Conservation (phyloP, 2,888 invertebrate species). For the Tetramorium bicarinatum region DNA sequence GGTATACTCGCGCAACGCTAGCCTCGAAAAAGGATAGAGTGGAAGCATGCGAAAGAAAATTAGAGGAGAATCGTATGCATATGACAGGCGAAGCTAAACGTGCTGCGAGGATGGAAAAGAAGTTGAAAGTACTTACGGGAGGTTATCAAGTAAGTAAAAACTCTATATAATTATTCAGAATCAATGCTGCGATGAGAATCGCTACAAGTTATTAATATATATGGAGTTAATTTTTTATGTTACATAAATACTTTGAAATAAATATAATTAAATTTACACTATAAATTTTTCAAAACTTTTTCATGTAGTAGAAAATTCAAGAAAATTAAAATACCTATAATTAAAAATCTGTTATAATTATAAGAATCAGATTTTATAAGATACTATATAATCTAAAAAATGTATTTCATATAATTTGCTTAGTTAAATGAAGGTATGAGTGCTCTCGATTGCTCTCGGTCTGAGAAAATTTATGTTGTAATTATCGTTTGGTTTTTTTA, state of each 20-base stretch:
- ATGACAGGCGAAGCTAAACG: conserved; percentile 99
- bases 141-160: conserved; percentile 91
- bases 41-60: conserved; percentile 96
- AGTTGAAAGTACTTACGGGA: conserved; percentile 97
- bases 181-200: not conserved
- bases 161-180: not conserved
- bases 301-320: not conserved
- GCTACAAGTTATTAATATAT: not conserved
- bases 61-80: conserved; percentile 97
- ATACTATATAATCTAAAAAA: not conserved
- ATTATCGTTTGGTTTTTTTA: conserved; percentile 23
- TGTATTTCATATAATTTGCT: not conserved
- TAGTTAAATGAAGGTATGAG: not conserved
- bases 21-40: conserved; percentile 98
- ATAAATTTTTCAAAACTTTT: not conserved
- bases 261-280: not conserved
- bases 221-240: not conserved
- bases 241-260: not conserved
- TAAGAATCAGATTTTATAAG: not conserved
- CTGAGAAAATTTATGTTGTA: not conserved
- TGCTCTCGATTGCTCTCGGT: too few species aligned
- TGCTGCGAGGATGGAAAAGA: conserved; percentile 99
- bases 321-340: not conserved
- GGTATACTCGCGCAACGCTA: conserved; percentile 97
- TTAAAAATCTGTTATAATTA: not conserved